Evolutionary conservation across 64 coral and sea anemone species (phyloP), one percentile per base, ranked within the genome.

Genomic region (Montipora sp.): DNA sequence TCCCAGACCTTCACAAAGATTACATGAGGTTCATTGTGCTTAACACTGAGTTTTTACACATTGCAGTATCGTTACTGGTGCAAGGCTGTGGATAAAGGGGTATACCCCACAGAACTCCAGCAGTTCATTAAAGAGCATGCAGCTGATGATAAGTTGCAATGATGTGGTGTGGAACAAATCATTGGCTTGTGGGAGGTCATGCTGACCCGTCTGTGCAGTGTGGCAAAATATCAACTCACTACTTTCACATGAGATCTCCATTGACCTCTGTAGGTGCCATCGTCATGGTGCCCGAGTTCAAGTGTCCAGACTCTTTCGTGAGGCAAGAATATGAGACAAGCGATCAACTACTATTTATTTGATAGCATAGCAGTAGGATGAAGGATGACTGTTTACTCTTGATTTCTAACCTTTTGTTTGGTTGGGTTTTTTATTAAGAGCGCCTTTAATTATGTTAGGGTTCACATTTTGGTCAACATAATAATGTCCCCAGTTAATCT

Each of bases 1-100:
- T 36, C 36, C 36, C 36, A 36, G 36, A 36, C 36, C 36, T 36
- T 36, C 2, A 36, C 36, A 36, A 36, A 36, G 36, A 36, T 11
- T 8, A 57, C 53, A 8, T 57, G 53, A 57, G 6, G 18, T 72
- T 18, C 46, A 36, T 73, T 74, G 58, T 48, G 13, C 12, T 9
- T 73, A 6, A 48, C 8, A 12, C 59, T 78, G 8, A 45, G 60
- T 83, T 4, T 90, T 73, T 2, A 3, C 24, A 16, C 23, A 4
- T 89, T 83, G 0, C 72, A 97, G 95, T 97, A 94, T 65, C 92
- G 89, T 5, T 77, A 49, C 3, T 97, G 95, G 95, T 97, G 95
- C 48, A 90, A 82, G 47, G 92, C 92, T 21, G 84, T 97, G 60
- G 95, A 97, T 65, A 89, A 90, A 44, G 95, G 95, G 12, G 58